Evolutionary conservation across 2,888 invertebrate species (phyloP).

Genomic region (Platycheirus albimanus): DNA sequence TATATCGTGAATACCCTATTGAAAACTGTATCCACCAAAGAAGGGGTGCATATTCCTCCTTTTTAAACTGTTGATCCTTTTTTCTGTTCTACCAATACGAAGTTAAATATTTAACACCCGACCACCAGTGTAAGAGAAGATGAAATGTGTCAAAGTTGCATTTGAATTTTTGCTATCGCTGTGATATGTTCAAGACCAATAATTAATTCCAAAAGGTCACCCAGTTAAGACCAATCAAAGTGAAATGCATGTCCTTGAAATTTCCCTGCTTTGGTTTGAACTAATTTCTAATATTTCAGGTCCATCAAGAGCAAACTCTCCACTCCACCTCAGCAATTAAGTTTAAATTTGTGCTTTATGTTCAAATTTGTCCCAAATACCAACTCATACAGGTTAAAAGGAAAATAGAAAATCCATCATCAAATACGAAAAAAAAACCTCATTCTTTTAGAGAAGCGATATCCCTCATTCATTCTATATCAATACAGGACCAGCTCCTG

Average conservation of each 20-base stretch:
- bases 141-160: no score
- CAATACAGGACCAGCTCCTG: slow-evolving; percentile 5
- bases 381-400: slow-evolving; percentile 19
- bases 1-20: no score
- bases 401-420: slow-evolving; percentile 23
- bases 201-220: background rate
- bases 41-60: no score
- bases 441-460: slow-evolving; percentile 1
- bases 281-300: slow-evolving; percentile 8
- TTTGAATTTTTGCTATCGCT: no score
- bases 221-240: background rate
- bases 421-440: slow-evolving; percentile 6
- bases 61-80: no score
- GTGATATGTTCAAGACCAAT: background rate
- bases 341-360: background rate
- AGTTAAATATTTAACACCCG: no score
- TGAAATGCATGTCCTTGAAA: slow-evolving; percentile 3
- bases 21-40: no score
- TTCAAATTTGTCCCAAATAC: slow-evolving; percentile 12
- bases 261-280: background rate
- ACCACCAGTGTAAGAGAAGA: no score
- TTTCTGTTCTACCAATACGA: no score
- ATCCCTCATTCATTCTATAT: background rate
- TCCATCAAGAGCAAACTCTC: no score
- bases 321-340: background rate